Percentiles rank a stretch among this genome's conserved stretches.
Evolutionary conservation across 2,888 invertebrate genomes (phyloP).

Genomic region (Standfussiana lucernea): DNA sequence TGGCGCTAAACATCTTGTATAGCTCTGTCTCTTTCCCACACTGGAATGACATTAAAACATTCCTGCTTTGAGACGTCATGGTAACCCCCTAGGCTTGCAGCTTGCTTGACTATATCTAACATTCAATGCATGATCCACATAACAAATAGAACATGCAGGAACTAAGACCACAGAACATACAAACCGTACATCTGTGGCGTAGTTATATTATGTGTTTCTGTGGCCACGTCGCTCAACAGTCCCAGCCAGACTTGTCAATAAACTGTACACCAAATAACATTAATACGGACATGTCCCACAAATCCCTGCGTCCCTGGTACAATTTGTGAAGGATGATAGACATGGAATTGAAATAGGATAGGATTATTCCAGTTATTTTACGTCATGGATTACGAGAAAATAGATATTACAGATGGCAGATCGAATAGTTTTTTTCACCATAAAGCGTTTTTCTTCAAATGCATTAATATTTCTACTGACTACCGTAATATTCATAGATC

Average conservation of each 20-base stretch:
- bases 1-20: too few species aligned
- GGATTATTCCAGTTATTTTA: constrained; percentile 33
- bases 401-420: background rate
- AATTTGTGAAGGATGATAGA: constrained; percentile 12
- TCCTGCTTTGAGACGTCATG: too few species aligned
- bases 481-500: background rate
- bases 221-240: background rate
- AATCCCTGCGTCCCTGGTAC: constrained; percentile 19
- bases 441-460: background rate
- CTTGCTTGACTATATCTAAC: too few species aligned
- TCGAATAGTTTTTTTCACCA: background rate
- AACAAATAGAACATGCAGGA: background rate
- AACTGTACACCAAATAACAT: background rate
- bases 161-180: background rate
- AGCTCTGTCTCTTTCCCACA: too few species aligned
- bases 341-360: constrained; percentile 33
- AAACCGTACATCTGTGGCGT: constrained; percentile 12
- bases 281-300: background rate
- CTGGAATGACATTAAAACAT: too few species aligned
- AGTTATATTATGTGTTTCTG: too few species aligned
- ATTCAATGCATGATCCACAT: too few species aligned
- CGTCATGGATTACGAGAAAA: background rate
- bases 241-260: background rate
- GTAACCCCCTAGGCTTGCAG: too few species aligned
- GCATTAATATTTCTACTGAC: background rate